Conservation (phyloP, 1,140 invertebrate genomes). For the Drosophila repleta region DNA sequence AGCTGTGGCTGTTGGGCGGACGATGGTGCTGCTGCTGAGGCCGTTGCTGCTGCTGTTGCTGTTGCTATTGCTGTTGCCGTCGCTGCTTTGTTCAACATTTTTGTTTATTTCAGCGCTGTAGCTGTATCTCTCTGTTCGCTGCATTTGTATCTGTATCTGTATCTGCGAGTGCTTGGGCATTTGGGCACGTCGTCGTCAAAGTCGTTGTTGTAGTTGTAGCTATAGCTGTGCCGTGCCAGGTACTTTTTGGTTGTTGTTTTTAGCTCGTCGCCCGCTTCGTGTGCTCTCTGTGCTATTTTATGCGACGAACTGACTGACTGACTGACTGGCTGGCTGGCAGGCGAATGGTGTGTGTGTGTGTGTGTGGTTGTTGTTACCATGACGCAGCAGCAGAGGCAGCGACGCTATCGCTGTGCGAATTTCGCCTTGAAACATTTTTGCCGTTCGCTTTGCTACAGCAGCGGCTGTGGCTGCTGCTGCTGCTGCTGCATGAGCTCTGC, state of each 20-base stretch:
- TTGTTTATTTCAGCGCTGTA: slow-evolving; percentile 74
- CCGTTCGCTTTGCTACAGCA: slow-evolving; percentile 45
- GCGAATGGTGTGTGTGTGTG: slow-evolving; percentile 46
- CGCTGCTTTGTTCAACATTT: slow-evolving; percentile 72
- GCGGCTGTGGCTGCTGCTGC: slow-evolving; percentile 14
- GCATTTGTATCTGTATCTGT: slow-evolving; percentile 64
- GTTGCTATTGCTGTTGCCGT: slow-evolving; percentile 21
- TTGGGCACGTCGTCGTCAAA: slow-evolving; percentile 57
- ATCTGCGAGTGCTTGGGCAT: slow-evolving; percentile 66
- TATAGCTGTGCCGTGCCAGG: slow-evolving; percentile 43
- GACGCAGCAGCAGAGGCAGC: slow-evolving; percentile 43
- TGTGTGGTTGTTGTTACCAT: slow-evolving; percentile 54
- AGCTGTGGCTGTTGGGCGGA: slow-evolving; percentile 37
- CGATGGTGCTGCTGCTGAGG: slow-evolving; percentile 32
- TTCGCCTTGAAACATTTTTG: slow-evolving; percentile 83
- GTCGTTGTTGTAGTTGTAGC: slow-evolving; percentile 16
- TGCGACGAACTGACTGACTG: slow-evolving; percentile 64
- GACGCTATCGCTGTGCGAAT: slow-evolving; percentile 57
- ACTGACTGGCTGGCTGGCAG: slow-evolving; percentile 31
- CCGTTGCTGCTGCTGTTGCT: slow-evolving; percentile 42
- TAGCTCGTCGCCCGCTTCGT: slow-evolving; percentile 63
- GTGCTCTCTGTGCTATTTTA: slow-evolving; percentile 79
- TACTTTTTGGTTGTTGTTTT: slow-evolving; percentile 64
- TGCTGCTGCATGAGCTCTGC: slow-evolving; percentile 33
- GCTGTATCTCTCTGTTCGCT: slow-evolving; percentile 68